Conservation (phyloP, 2,797 vertebrate genomes). For the Agapornis canus region DNA sequence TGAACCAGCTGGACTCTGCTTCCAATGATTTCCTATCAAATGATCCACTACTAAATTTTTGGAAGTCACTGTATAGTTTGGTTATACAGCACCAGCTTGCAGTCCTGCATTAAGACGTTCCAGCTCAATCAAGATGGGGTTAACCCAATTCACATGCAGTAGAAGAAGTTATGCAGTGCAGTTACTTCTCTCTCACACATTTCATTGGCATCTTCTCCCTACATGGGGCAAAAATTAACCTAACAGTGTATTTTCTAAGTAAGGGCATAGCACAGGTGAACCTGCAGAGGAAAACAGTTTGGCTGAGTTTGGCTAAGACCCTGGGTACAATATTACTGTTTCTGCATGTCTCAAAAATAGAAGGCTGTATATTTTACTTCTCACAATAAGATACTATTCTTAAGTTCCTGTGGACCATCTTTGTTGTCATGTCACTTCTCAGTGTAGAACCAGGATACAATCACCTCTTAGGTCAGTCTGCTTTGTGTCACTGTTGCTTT, state of each 20-base stretch:
- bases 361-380: background rate
- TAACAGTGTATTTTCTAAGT: background rate
- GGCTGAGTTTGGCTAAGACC: background rate
- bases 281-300: background rate
- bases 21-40: background rate
- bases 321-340: background rate
- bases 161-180: background rate
- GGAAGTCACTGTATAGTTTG: background rate
- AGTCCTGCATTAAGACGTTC: background rate
- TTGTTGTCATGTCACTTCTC: background rate
- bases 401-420: background rate
- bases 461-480: background rate
- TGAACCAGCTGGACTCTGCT: background rate
- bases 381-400: background rate
- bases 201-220: background rate
- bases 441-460: background rate
- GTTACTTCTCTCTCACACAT: background rate
- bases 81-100: background rate
- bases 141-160: background rate
- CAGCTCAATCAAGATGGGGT: background rate
- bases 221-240: background rate
- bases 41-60: background rate
- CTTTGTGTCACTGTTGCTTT: background rate
- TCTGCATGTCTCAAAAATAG: background rate
- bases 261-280: background rate